phyloP scores from a whole-genome alignment of 2,113 vertebrate species.

The Anhinga rufa region DNA sequence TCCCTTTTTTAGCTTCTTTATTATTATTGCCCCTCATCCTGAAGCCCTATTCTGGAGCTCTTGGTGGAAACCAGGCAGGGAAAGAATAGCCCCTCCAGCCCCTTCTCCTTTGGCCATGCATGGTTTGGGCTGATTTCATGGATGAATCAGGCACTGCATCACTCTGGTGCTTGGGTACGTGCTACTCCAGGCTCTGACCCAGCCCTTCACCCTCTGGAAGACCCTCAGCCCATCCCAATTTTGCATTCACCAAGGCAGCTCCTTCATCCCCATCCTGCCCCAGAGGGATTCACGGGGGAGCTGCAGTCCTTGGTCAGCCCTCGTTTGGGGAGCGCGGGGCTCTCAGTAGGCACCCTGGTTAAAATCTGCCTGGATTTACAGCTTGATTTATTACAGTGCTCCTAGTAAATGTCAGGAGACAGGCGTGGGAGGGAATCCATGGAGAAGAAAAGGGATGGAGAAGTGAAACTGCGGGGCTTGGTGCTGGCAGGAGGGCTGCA shows the following conservation, averaged over 20 bases:
- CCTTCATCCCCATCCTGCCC: not conserved
- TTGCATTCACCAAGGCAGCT: not conserved
- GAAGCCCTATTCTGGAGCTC: not conserved
- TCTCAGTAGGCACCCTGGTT: not conserved
- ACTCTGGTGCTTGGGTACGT: not conserved
- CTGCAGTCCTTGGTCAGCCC: not conserved
- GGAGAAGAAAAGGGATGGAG: slow-evolving; percentile 21
- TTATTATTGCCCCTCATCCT: not conserved
- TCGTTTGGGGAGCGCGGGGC: not conserved
- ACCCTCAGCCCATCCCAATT: not conserved
- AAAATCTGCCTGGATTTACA: not conserved
- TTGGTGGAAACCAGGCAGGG: not conserved
- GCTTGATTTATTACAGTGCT: not conserved
- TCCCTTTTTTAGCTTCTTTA: not conserved
- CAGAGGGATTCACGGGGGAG: not conserved
- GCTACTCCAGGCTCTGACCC: not conserved
- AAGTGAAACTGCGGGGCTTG: not conserved
- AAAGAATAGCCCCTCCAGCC: not conserved
- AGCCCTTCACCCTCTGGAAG: not conserved
- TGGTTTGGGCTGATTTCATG: not conserved
- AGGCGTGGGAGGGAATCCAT: slow-evolving; percentile 1
- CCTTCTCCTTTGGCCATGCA: not conserved
- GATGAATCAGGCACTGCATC: not conserved
- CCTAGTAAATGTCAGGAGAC: not conserved
- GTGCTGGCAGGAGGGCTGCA: not conserved